Percentiles rank a stretch among this genome's conserved stretches.
These are phyloP conservation scores for Rhagophthalmus giganteus DNA, from an alignment of 2,888 invertebrate species.

Conservation along the genomic window DNA sequence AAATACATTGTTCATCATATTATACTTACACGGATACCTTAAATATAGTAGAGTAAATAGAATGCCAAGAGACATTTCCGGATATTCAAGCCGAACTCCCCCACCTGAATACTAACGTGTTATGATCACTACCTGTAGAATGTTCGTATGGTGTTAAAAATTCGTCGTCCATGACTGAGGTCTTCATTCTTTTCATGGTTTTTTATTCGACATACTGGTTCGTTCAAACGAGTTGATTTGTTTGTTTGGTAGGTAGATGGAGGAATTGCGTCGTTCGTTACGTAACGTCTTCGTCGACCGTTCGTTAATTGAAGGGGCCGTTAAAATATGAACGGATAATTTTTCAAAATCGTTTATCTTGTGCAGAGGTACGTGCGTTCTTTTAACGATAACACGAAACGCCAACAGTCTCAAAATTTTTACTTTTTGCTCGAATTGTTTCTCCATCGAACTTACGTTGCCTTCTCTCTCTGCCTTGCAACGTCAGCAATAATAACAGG, in stretches of 20 bases:
- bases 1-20: conserved; percentile 15
- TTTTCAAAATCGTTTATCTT: too few relatives aligned
- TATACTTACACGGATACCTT: conserved; percentile 4
- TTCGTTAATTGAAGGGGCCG: too few relatives aligned
- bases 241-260: background rate
- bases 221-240: conserved; percentile 1
- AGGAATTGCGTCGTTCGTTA: too few relatives aligned
- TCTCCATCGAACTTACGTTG: conserved; percentile 6
- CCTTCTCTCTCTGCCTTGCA: conserved; percentile 1
- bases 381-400: too few relatives aligned
- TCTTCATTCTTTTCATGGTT: conserved; percentile 27
- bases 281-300: too few relatives aligned
- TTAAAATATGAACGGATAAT: too few relatives aligned
- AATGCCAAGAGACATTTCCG: conserved; percentile 39
- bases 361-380: too few relatives aligned
- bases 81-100: conserved; percentile 39
- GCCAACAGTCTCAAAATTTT: too few relatives aligned
- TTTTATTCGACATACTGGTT: conserved; percentile 9
- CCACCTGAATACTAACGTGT: conserved; percentile 40
- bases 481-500: conserved; percentile 18
- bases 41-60: conserved; percentile 28
- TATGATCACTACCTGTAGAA: conserved; percentile 41
- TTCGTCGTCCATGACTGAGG: conserved; percentile 37
- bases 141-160: conserved; percentile 29
- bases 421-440: too few relatives aligned